phyloP scores from a whole-genome alignment of 35 echinoderm and acorn worm species.

The Stichopus chloronotus region DNA sequence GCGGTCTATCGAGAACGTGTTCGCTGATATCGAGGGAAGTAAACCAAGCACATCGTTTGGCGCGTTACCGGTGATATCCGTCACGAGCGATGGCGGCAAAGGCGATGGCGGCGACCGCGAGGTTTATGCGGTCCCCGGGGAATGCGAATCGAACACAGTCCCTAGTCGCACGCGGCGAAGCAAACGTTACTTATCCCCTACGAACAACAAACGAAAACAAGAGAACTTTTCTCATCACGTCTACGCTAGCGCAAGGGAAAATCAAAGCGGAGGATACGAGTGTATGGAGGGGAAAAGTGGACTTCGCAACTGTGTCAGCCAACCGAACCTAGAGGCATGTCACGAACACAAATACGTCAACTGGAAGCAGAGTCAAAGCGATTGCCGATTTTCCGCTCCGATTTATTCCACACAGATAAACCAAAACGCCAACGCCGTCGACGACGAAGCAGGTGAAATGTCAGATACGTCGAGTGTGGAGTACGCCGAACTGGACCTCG shows the following conservation, averaged over 20 bases:
- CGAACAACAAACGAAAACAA: constrained; percentile 12
- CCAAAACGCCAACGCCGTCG: constrained; percentile 28
- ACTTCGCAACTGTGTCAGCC: constrained; percentile 28
- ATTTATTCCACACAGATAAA: constrained; percentile 18
- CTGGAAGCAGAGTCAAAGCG: constrained; percentile 22
- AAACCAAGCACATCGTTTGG: background rate
- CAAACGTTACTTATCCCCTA: constrained; percentile 40
- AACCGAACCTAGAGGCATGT: constrained; percentile 27
- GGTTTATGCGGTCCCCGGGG: constrained; percentile 30
- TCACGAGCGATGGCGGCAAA: background rate
- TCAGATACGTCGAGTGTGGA: background rate
- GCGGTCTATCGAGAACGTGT: background rate
- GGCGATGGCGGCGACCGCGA: background rate
- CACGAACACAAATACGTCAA: constrained; percentile 44
- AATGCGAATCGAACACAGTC: constrained; percentile 42
- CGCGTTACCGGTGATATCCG: background rate
- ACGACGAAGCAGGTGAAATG: background rate
- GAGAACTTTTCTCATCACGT: background rate
- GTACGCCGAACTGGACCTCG: constrained; percentile 40
- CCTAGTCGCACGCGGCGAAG: background rate
- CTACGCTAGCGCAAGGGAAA: background rate
- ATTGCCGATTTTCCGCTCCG: constrained; percentile 18
- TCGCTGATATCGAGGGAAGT: background rate
- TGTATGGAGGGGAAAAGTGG: background rate
- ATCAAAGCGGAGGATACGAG: background rate